Percentiles rank a stretch among this genome's conserved stretches.
Evolutionary conservation across 2,888 invertebrate species (phyloP).

Genomic region (Notodonta dromedarius): DNA sequence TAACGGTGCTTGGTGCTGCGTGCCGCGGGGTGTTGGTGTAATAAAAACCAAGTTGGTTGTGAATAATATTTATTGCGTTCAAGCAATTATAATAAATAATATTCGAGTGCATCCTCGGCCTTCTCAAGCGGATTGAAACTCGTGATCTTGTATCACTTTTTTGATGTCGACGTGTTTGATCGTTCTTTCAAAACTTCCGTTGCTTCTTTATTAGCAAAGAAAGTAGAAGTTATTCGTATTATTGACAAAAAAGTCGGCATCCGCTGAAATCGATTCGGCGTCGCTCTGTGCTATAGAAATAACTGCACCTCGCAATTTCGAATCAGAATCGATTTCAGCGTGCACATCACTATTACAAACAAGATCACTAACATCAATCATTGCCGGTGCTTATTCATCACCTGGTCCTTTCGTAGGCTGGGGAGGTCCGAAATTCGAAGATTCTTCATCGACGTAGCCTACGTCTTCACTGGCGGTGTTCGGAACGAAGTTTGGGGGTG

Average conservation of each 20-base stretch:
- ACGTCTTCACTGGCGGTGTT: conserved; percentile 46
- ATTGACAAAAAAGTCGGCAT: conserved; percentile 24
- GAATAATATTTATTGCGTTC: conserved; percentile 79
- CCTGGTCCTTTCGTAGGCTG: conserved; percentile 78
- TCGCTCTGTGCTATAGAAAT: background rate
- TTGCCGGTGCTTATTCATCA: conserved; percentile 75
- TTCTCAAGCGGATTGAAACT: conserved; percentile 65
- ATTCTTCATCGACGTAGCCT: conserved; percentile 66
- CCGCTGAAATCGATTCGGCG: conserved; percentile 13
- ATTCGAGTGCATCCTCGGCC: conserved; percentile 65
- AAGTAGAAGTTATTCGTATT: background rate
- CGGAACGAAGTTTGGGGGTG: conserved; percentile 39
- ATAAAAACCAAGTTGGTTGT: conserved; percentile 82
- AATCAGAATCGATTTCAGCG: conserved; percentile 13
- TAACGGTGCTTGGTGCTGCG: conserved; percentile 62
- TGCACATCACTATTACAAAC: conserved; percentile 39
- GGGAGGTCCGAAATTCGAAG: conserved; percentile 58
- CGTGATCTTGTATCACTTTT: conserved; percentile 64
- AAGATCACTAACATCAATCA: conserved; percentile 77
- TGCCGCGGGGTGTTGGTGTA: conserved; percentile 81
- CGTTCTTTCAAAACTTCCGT: background rate
- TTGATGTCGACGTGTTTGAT: conserved; percentile 28
- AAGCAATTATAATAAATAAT: conserved; percentile 70
- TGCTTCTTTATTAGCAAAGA: background rate
- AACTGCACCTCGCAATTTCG: conserved; percentile 9